Evolutionary conservation across 2,797 vertebrate genomes (phyloP).

Genomic region (Oreortyx pictus): DNA sequence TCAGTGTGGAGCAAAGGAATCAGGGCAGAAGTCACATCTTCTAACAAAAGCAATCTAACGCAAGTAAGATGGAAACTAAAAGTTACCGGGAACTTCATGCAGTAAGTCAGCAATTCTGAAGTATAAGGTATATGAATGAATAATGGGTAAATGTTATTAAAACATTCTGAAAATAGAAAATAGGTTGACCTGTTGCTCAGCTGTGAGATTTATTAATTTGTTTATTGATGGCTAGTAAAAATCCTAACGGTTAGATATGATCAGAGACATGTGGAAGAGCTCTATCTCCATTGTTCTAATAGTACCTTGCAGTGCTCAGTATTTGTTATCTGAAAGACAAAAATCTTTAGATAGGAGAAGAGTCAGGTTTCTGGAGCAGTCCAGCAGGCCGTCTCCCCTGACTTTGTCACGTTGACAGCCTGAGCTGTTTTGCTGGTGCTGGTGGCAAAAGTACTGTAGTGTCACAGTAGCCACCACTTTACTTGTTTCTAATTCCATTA

Average conservation of each 20-base stretch:
- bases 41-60: background rate
- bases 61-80: background rate
- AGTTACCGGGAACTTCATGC: background rate
- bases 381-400: background rate
- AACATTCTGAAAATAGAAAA: no score
- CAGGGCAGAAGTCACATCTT: background rate
- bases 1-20: background rate
- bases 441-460: background rate
- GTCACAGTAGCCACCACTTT: background rate
- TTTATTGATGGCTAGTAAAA: background rate
- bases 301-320: background rate
- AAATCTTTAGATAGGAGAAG: background rate
- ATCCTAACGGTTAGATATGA: background rate
- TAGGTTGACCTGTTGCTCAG: background rate
- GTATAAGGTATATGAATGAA: background rate
- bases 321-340: background rate
- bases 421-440: background rate
- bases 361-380: background rate
- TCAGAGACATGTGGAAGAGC: fast-evolving
- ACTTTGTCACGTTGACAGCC: background rate
- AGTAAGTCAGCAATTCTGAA: background rate
- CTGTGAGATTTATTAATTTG: background rate
- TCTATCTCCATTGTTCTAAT: background rate
- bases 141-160: background rate
- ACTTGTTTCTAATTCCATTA: background rate